Base-by-base conservation (phyloP, 2,888 invertebrate genomes). In the Andrena minutula region DNA sequence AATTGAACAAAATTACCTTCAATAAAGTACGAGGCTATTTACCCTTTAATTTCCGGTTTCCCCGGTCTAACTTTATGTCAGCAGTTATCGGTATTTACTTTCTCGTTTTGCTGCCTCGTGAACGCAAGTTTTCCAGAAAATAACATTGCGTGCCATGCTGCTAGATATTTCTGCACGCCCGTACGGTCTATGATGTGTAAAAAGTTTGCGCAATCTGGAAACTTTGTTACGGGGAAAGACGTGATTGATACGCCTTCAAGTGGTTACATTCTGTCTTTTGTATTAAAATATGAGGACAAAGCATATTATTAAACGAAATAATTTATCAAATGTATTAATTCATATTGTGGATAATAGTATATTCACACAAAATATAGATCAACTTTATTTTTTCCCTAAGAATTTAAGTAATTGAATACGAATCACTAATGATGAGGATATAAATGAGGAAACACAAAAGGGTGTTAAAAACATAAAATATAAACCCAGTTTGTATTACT, bases 81-180 rank as follows among this genome's bases (percentile, higher is more conserved):
- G 64, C 32, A 49, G 49, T 35, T 65, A 64, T 74, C 35, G 49
- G 47, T 74, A 65, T 74, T 77, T 76, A 76, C 10, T 74, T 69
- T 60, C 7, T 65, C 2, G 28, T 20, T 60, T 26, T 32, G 10
- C 8, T 68, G n/a, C 10, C 32, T 53, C 49, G 8, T 8, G 28
- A 51, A 49, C 16, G 28, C 30, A 26, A 35, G 26, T 61, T 61
- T 51, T 61, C 10, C 12, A n/a, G 58, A 51, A 23, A 69, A 8
- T n/a, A 30, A 35, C 41, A 74, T 58, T 7, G 28, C 66, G 28
- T 49, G 49, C 20, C 3, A 32, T 16, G 4, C 20, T 32, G 6
- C 41, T 16, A 51, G 23, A 71, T 49, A 70, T 47, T 70, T 49
- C 20, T 20, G 12, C 12, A 16, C 12, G 26, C 30, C 51, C 20